phyloP scores from a whole-genome alignment of 2,888 invertebrate species.

The Drosophila kuntzei region DNA sequence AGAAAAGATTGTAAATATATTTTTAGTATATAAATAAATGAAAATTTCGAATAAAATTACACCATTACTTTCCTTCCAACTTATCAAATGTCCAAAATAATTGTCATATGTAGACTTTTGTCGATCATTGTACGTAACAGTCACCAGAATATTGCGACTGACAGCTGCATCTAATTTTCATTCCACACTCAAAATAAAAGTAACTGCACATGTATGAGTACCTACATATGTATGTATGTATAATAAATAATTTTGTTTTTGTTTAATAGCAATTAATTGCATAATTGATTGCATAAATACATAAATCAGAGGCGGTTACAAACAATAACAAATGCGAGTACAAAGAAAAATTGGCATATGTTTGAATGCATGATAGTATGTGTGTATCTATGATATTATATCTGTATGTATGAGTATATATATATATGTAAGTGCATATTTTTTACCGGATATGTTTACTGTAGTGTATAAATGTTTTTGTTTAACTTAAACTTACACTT shows the following conservation, averaged over 20 bases:
- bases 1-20: neutral
- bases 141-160: constrained; percentile 19
- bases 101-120: neutral
- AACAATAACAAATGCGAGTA: constrained; percentile 34
- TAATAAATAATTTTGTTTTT: constrained; percentile 53
- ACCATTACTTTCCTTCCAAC: neutral
- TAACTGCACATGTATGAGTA: constrained; percentile 1
- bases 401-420: constrained; percentile 8
- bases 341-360: constrained; percentile 20
- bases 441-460: constrained; percentile 63
- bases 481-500: constrained; percentile 28
- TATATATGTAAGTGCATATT: constrained; percentile 16
- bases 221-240: too few relatives aligned
- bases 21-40: neutral
- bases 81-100: neutral
- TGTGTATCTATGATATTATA: too few relatives aligned
- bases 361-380: constrained; percentile 13
- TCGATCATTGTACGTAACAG: neutral
- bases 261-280: constrained; percentile 75
- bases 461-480: constrained; percentile 28
- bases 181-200: constrained; percentile 55
- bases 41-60: neutral
- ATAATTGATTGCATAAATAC: constrained; percentile 76
- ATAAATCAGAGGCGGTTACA: constrained; percentile 57
- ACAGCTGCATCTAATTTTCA: constrained; percentile 74